These are phyloP conservation scores for Ctenomys sociabilis DNA, from an alignment of 2,113 vertebrate species.

Conservation along the genomic window DNA sequence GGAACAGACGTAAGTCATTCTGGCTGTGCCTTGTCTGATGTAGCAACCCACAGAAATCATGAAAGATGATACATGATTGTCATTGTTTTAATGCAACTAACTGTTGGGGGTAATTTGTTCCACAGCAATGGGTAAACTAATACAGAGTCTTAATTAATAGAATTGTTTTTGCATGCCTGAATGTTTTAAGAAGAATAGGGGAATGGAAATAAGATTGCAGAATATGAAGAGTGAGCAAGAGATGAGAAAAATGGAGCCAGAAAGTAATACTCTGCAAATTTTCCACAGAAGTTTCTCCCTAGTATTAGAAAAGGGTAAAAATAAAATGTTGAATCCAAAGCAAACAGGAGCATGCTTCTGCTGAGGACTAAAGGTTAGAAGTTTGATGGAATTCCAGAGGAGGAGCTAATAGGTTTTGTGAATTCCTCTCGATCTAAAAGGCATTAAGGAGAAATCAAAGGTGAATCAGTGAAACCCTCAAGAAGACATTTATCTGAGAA, in stretches of 20 bases:
- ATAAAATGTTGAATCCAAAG: slow-evolving; percentile 39
- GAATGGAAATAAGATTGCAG: neutral
- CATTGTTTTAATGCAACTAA: slow-evolving; percentile 49
- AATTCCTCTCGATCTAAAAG: slow-evolving; percentile 45
- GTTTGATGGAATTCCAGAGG: slow-evolving; percentile 27
- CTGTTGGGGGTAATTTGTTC: neutral
- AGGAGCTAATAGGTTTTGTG: slow-evolving; percentile 1
- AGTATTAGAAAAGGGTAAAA: slow-evolving; percentile 1
- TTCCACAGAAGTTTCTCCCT: neutral
- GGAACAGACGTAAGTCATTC: neutral
- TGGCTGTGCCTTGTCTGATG: neutral
- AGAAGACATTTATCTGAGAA: slow-evolving; percentile 15
- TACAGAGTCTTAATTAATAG: neutral
- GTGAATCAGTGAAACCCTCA: neutral
- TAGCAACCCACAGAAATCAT: neutral
- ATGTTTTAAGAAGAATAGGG: neutral
- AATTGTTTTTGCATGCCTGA: neutral
- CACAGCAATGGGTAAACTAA: neutral
- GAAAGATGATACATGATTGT: neutral
- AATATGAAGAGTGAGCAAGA: neutral
- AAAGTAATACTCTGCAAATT: neutral
- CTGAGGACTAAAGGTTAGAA: neutral
- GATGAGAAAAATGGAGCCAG: neutral
- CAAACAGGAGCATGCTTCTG: neutral
- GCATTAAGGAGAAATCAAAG: slow-evolving; percentile 1